These are phyloP conservation scores for Philopedon plagiatum DNA, from an alignment of 2,888 invertebrate species.

Conservation along the genomic window DNA sequence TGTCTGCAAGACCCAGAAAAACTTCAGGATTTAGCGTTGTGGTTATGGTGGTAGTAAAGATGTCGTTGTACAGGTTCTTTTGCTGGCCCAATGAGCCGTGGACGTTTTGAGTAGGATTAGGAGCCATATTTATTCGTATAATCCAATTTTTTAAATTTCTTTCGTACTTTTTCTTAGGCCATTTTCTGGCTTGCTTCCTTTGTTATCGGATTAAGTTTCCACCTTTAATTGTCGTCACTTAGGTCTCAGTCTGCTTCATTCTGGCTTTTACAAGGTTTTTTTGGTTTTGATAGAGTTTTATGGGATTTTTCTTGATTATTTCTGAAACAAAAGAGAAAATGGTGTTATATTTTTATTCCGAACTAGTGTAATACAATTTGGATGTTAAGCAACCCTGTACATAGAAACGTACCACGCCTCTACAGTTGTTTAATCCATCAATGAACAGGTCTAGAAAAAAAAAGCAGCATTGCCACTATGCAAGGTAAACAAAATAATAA, in stretches of 20 bases:
- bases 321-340: neutral
- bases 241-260: neutral
- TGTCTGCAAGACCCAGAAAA: neutral
- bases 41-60: neutral
- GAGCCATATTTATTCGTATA: neutral
- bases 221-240: neutral
- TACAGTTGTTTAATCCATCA: too few relatives aligned
- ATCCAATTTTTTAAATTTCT: neutral
- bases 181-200: too few relatives aligned
- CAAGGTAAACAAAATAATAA: too few relatives aligned
- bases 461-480: too few relatives aligned
- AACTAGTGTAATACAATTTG: too few relatives aligned
- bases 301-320: neutral
- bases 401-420: too few relatives aligned
- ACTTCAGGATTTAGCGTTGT: neutral
- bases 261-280: neutral
- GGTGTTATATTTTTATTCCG: neutral
- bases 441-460: too few relatives aligned
- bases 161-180: too few relatives aligned
- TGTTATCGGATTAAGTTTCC: too few relatives aligned
- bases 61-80: slow-evolving; percentile 1
- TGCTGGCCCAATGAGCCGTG: neutral
- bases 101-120: neutral
- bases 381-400: too few relatives aligned
- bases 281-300: neutral